Conservation (phyloP, 1,140 invertebrate genomes). For the Polypedilum pembai region DNA sequence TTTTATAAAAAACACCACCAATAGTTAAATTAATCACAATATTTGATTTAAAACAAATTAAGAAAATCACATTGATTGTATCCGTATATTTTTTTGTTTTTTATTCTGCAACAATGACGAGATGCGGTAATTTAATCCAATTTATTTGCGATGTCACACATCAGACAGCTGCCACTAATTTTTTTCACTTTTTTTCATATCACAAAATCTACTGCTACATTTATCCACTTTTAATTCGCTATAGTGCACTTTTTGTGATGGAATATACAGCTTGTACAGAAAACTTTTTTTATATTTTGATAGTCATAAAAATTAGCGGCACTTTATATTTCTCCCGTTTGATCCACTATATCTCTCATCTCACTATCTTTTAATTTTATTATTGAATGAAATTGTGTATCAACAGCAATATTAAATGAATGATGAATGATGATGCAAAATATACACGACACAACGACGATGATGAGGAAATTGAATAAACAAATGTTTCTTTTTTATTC, state of each 20-base stretch:
- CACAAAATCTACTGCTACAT: neutral
- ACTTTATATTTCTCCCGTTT: too few relatives aligned
- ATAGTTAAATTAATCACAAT: too few relatives aligned
- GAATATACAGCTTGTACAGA: too few relatives aligned
- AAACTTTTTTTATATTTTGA: too few relatives aligned
- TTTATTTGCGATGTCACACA: constrained; percentile 14
- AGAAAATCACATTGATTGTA: neutral
- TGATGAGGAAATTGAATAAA: constrained; percentile 7
- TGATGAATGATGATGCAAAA: constrained; percentile 21
- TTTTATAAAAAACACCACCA: too few relatives aligned
- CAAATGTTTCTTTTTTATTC: neutral
- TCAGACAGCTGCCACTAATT: neutral
- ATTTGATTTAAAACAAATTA: too few relatives aligned
- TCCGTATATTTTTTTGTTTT: too few relatives aligned
- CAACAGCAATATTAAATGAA: constrained; percentile 2
- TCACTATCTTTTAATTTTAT: neutral
- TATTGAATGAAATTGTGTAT: constrained; percentile 2
- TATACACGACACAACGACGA: neutral
- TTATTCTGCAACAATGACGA: too few relatives aligned
- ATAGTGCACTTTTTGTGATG: too few relatives aligned
- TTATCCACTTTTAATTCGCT: neutral
- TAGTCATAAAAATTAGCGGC: too few relatives aligned
- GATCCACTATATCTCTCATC: too few relatives aligned
- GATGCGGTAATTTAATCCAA: constrained; percentile 20
- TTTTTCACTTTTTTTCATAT: neutral